Evolutionary conservation across 2,113 vertebrate genomes (phyloP), one percentile per base, ranked within the genome.

Genomic region (Phrynosoma blainvillii): DNA sequence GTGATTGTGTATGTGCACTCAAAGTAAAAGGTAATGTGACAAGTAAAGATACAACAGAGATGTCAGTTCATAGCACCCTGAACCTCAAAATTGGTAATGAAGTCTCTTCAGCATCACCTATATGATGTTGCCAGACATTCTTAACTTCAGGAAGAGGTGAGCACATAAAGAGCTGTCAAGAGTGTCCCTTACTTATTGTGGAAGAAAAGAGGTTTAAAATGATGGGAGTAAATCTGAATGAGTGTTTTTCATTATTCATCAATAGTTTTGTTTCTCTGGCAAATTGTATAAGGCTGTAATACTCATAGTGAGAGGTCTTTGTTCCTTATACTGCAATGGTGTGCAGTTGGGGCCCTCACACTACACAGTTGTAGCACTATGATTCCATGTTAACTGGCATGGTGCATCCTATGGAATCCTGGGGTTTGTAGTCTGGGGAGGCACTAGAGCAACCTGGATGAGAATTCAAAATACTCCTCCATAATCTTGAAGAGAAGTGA

Each of bases 221-320:
- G 93, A 93, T 90, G 75, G 90, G 85, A 86, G 68, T 95, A 92
- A 94, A 92, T 95, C 87, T 93, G 94, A 95, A 95, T 94, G 91
- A 88, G 54, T 93, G 84, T 30, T 84, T 95, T 95, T 90, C 95
- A 95, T 96, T 96, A 95, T 94, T 94, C 94, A 96, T 93, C 85
- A 92, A 93, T 89, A 90, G 90, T 94, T 95, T 95, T 95, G 92
- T 94, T 96, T 92, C 93, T 94, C 90, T 91, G 94, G 87, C 92
- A 89, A 95, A 91, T 94, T 82, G 68, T 90, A 94, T 94, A 93
- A 90, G 84, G 89, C 88, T 89, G 90, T 90, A 93, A 86, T 94
- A 84, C 89, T 94, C 88, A 3, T 62, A 12, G 59, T 62, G n/a
- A 36, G 59, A 21, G 10, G 10, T 70, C 11, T 18, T 27, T 40